Percentiles rank a stretch among this genome's conserved stretches.
Conservation (phyloP, 2,888 invertebrate genomes). For the Lithophane socia region DNA sequence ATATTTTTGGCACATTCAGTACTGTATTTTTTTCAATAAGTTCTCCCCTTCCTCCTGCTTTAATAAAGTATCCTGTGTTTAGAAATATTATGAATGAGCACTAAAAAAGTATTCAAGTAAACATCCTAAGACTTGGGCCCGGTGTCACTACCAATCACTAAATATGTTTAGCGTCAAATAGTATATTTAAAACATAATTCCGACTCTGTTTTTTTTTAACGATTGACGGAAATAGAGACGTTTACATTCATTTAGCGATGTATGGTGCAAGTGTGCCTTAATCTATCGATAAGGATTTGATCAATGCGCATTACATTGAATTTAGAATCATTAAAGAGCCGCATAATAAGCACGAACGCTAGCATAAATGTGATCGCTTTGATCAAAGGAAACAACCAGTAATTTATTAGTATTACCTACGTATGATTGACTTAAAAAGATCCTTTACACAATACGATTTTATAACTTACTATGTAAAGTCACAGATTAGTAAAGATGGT, state of each 20-base stretch:
- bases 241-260: neutral
- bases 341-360: slow-evolving; percentile 16
- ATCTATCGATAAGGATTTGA: slow-evolving; percentile 15
- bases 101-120: neutral
- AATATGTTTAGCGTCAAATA: too few relatives aligned
- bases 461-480: neutral
- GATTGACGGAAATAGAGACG: too few relatives aligned
- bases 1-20: neutral
- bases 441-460: slow-evolving; percentile 50
- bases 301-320: slow-evolving; percentile 20
- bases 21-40: neutral
- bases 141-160: too few relatives aligned
- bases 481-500: too few relatives aligned
- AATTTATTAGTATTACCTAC: slow-evolving; percentile 24
- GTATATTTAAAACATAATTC: neutral
- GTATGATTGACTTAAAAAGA: slow-evolving; percentile 24
- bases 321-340: slow-evolving; percentile 11
- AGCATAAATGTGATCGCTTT: slow-evolving; percentile 41
- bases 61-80: neutral
- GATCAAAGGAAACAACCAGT: slow-evolving; percentile 43
- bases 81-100: neutral
- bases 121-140: neutral
- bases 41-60: neutral
- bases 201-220: neutral
- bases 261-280: neutral